A percentile compares a stretch with the other conserved stretches of the same genome.
phyloP scores from a whole-genome alignment of 2,888 invertebrate species.

The Cephus pulcher region DNA sequence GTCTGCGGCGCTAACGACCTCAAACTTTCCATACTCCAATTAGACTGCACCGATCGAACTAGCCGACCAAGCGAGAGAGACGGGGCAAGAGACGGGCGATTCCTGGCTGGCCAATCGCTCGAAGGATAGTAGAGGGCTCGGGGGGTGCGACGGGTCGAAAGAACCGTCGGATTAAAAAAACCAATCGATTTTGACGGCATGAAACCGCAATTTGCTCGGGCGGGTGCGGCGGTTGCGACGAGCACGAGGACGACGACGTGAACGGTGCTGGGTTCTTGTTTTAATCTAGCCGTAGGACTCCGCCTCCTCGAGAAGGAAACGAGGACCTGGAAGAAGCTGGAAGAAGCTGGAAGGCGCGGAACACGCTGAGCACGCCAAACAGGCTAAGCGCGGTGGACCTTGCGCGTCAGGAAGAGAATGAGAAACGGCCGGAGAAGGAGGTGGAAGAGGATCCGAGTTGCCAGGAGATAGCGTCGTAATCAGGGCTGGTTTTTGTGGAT shows the following conservation, averaged over 20 bases:
- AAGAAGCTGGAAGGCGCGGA: too few relatives aligned
- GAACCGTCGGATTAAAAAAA: conserved; percentile 16
- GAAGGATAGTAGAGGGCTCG: too few relatives aligned
- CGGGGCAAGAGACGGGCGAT: conserved; percentile 8
- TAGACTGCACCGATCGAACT: conserved; percentile 38
- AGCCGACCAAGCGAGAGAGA: conserved; percentile 4
- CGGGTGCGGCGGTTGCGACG: conserved; percentile 3
- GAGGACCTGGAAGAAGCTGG: too few relatives aligned
- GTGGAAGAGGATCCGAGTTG: not conserved
- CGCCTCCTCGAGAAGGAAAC: too few relatives aligned
- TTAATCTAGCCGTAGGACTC: conserved; percentile 3
- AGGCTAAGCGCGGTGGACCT: not conserved
- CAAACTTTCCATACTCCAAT: conserved; percentile 60
- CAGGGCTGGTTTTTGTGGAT: conserved; percentile 48
- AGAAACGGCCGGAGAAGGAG: not conserved
- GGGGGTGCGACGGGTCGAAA: too few relatives aligned
- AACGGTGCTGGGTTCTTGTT: conserved; percentile 17
- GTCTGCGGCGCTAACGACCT: conserved; percentile 57
- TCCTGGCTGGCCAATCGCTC: too few relatives aligned
- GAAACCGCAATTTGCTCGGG: conserved; percentile 37
- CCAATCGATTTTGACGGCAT: conserved; percentile 48
- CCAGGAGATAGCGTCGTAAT: conserved; percentile 49
- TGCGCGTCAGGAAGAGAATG: not conserved
- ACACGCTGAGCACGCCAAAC: too few relatives aligned
- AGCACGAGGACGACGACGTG: not conserved